Evolutionary conservation across 2,888 invertebrate species (phyloP).

Genomic region (Dugesia japonica): DNA sequence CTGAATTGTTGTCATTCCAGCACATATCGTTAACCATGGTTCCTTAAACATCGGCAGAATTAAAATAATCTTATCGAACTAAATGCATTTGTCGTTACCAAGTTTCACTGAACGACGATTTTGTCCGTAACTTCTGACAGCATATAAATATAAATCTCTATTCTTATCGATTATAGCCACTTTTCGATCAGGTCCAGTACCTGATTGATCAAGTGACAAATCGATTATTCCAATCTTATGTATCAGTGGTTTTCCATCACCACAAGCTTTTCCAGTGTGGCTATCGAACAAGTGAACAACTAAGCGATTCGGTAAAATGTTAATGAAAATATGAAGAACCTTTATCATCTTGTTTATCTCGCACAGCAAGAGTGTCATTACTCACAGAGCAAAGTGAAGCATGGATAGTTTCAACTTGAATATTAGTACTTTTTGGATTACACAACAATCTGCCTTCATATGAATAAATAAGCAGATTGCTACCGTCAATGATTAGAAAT

Average conservation of each 20-base stretch:
- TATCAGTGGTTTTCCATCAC: conserved; percentile 60
- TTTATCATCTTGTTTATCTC: conserved; percentile 69
- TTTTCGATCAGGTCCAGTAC: conserved; percentile 62
- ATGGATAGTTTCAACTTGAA: conserved; percentile 66
- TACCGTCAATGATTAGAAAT: conserved; percentile 70
- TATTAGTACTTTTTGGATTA: conserved; percentile 51
- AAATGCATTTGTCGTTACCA: conserved; percentile 52
- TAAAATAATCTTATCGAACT: too few relatives aligned
- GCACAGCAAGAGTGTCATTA: conserved; percentile 67
- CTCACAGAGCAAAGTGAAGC: conserved; percentile 64
- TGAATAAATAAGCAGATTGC: conserved; percentile 67
- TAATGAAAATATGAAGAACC: conserved; percentile 50
- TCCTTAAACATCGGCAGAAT: conserved; percentile 47
- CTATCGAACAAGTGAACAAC: conserved; percentile 72
- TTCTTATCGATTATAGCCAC: conserved; percentile 74
- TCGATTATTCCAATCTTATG: conserved; percentile 66
- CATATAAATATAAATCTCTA: conserved; percentile 63
- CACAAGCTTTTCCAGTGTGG: conserved; percentile 58
- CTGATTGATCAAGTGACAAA: conserved; percentile 69
- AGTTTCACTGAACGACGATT: conserved; percentile 58
- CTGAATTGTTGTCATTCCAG: conserved; percentile 64
- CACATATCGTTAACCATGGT: conserved; percentile 56
- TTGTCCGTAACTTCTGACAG: conserved; percentile 57
- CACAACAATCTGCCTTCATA: conserved; percentile 64
- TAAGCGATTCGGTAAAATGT: too few relatives aligned